Evolutionary conservation across 2,888 invertebrate species (phyloP).

Genomic region (Tribolium freemani): DNA sequence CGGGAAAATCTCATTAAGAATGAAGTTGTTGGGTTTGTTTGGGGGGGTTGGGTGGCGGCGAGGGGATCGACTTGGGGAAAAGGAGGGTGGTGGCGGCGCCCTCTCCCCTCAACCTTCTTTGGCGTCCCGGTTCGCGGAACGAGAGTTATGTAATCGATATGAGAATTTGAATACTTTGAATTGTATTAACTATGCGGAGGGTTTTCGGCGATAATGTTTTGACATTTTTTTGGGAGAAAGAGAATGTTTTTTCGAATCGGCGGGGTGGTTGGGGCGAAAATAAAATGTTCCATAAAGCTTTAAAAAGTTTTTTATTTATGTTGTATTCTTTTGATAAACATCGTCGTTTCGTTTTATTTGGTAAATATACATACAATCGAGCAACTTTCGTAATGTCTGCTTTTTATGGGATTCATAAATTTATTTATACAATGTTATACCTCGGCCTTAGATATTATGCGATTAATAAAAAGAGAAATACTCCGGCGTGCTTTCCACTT

Average conservation of each 20-base stretch:
- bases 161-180: conserved; percentile 62
- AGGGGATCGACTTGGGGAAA: conserved; percentile 40
- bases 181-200: conserved; percentile 53
- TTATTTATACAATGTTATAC: conserved; percentile 34
- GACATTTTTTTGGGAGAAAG: background rate
- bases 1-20: conserved; percentile 70
- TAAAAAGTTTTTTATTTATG: conserved; percentile 46
- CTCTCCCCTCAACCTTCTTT: conserved; percentile 27
- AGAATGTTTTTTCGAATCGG: background rate
- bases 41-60: conserved; percentile 45
- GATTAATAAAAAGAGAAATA: conserved; percentile 32
- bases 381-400: conserved; percentile 38
- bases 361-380: conserved; percentile 44
- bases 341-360: conserved; percentile 45
- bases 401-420: conserved; percentile 42
- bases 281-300: conserved; percentile 48
- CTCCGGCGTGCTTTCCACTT: conserved; percentile 25
- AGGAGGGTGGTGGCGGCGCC: conserved; percentile 38
- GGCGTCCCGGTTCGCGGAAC: conserved; percentile 22
- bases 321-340: conserved; percentile 48
- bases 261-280: conserved; percentile 2
- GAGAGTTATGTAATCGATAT: conserved; percentile 62
- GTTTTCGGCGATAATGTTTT: conserved; percentile 46
- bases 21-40: conserved; percentile 68
- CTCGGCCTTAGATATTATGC: conserved; percentile 20